A percentile compares a stretch with the other conserved stretches of the same genome.
Evolutionary conservation across 2,113 vertebrate species (phyloP).

Genomic region (Silurus asotus): DNA sequence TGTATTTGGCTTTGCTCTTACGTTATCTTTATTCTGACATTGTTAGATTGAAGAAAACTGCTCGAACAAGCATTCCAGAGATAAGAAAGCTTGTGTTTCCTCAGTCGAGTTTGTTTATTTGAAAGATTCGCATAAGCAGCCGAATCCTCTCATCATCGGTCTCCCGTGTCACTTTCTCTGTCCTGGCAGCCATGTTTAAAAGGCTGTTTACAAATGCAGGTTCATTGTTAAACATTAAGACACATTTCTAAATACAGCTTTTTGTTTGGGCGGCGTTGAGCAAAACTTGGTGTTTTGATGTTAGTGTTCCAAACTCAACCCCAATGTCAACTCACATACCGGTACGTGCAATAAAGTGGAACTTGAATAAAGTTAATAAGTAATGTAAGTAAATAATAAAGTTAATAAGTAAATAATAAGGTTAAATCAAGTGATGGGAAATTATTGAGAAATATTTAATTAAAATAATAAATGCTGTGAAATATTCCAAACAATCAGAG

Average conservation of each 20-base stretch:
- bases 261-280: not conserved
- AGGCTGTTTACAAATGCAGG: not conserved
- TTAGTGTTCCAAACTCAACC: not conserved
- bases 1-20: not conserved
- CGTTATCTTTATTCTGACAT: not conserved
- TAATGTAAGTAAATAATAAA: too few relatives aligned
- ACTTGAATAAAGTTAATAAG: not conserved
- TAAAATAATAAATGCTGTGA: constrained; percentile 12
- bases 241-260: not conserved
- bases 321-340: not conserved
- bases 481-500: too few relatives aligned
- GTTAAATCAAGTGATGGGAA: too few relatives aligned
- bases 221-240: not conserved
- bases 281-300: not conserved
- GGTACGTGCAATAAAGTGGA: not conserved
- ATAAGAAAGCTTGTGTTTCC: constrained; percentile 20
- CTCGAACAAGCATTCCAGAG: not conserved
- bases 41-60: not conserved
- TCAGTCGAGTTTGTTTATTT: not conserved
- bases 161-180: constrained; percentile 9
- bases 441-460: not conserved
- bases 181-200: not conserved
- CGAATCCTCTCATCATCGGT: not conserved
- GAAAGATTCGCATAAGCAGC: not conserved
- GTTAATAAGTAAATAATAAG: too few relatives aligned